A percentile compares a stretch with the other conserved stretches of the same genome.
These are phyloP conservation scores for Anseranas semipalmata DNA, from an alignment of 2,113 vertebrate species.

Conservation along the genomic window DNA sequence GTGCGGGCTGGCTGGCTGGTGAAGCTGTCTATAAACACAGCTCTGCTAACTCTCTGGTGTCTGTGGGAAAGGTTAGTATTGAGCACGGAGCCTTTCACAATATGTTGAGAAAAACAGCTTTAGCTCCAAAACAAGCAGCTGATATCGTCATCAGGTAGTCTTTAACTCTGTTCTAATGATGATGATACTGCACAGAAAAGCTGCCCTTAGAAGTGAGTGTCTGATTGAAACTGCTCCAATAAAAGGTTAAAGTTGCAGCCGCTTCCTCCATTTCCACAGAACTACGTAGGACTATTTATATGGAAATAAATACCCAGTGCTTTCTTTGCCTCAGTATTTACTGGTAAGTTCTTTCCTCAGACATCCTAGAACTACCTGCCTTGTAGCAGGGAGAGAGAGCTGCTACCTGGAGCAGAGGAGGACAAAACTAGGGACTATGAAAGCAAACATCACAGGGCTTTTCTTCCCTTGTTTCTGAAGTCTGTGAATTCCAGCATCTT, in stretches of 20 bases:
- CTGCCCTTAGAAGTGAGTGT: not conserved
- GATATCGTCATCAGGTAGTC: not conserved
- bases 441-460: not conserved
- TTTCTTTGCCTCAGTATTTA: not conserved
- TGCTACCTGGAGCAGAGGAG: rapidly evolving
- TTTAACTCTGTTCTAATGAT: not conserved
- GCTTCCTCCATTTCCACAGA: not conserved
- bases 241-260: constrained; percentile 1
- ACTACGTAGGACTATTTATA: not conserved
- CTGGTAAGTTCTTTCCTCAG: not conserved
- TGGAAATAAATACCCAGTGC: not conserved
- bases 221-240: not conserved
- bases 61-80: not conserved
- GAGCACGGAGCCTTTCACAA: not conserved
- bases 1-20: not conserved
- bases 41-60: not conserved
- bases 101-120: not conserved
- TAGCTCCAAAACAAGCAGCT: constrained; percentile 24
- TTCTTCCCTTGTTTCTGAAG: not conserved
- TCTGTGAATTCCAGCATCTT: not conserved
- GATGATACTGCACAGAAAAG: not conserved
- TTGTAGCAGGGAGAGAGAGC: not conserved
- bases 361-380: not conserved
- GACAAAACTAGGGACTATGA: not conserved
- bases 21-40: not conserved